A percentile compares a stretch with the other conserved stretches of the same genome.
Evolutionary conservation across 1,140 invertebrate genomes (phyloP).

Genomic region (Artemia franciscana): DNA sequence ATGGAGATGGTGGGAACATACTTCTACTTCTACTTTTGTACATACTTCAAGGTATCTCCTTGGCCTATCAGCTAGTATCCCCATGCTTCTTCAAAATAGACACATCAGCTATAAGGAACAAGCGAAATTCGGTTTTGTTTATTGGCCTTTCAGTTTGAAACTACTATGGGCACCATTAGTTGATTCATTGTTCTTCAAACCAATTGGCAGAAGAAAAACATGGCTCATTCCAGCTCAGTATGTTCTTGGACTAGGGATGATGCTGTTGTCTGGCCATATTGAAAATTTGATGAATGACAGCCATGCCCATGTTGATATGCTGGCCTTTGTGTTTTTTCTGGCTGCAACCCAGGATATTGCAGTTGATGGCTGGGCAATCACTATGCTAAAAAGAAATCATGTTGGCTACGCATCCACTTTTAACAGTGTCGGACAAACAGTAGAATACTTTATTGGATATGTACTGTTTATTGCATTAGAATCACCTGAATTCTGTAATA

Average conservation of each 20-base stretch:
- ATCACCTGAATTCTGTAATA: conserved; percentile 86
- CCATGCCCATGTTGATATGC: conserved; percentile 36
- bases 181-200: conserved; percentile 58
- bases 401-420: conserved; percentile 98
- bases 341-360: conserved; percentile 98
- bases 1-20: conserved; percentile 27
- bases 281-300: conserved; percentile 41
- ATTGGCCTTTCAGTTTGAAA: conserved; percentile 95
- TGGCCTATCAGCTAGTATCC: conserved; percentile 73
- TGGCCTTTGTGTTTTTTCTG: conserved; percentile 69
- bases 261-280: conserved; percentile 48
- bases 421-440: conserved; percentile 93
- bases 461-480: conserved; percentile 93
- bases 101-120: conserved; percentile 74
- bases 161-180: conserved; percentile 94
- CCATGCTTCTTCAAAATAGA: conserved; percentile 78
- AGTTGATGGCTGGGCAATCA: conserved; percentile 97
- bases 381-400: conserved; percentile 91
- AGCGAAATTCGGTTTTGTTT: conserved; percentile 91
- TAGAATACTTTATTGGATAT: conserved; percentile 91
- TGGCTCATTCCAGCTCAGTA: conserved; percentile 88
- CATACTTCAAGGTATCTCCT: conserved; percentile 87
- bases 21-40: conserved; percentile 72
- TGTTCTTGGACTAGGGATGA: conserved; percentile 52
- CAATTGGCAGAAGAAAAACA: conserved; percentile 79